Percentiles rank a stretch among this genome's conserved stretches.
Conservation (phyloP, 2,113 vertebrate genomes). For the Triplophysa siluroides region DNA sequence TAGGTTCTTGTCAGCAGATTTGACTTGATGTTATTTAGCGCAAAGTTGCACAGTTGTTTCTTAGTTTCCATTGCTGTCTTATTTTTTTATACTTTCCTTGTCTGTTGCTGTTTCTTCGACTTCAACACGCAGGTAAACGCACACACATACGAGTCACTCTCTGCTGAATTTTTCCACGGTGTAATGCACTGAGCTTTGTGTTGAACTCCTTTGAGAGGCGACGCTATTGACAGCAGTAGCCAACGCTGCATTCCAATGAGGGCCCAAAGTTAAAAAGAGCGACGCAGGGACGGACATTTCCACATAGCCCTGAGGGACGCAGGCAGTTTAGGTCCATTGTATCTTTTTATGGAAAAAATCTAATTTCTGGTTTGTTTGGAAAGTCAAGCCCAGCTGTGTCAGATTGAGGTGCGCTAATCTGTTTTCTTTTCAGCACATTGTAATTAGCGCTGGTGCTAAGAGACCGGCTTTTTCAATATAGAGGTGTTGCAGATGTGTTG, state of each 20-base stretch:
- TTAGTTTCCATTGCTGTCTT: slow-evolving; percentile 37
- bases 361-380: background rate
- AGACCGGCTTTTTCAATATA: slow-evolving; percentile 4
- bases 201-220: slow-evolving; percentile 27
- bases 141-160: background rate
- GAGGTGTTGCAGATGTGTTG: slow-evolving; percentile 42
- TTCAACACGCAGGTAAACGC: background rate
- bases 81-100: slow-evolving; percentile 51
- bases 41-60: slow-evolving; percentile 29
- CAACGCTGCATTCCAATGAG: slow-evolving; percentile 20
- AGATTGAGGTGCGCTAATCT: slow-evolving; percentile 21
- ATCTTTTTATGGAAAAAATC: background rate
- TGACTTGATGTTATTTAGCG: slow-evolving; percentile 40
- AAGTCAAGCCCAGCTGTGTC: slow-evolving; percentile 28
- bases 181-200: slow-evolving; percentile 6
- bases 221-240: slow-evolving; percentile 19
- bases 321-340: slow-evolving; percentile 24
- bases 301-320: background rate
- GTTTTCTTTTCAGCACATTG: slow-evolving; percentile 24
- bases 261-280: slow-evolving; percentile 16
- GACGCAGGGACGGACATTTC: slow-evolving; percentile 1
- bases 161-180: background rate
- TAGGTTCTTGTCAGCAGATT: slow-evolving; percentile 43
- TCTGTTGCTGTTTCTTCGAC: background rate
- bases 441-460: slow-evolving; percentile 27